Conservation (phyloP, 2,888 invertebrate species). For the Hermodice carunculata region DNA sequence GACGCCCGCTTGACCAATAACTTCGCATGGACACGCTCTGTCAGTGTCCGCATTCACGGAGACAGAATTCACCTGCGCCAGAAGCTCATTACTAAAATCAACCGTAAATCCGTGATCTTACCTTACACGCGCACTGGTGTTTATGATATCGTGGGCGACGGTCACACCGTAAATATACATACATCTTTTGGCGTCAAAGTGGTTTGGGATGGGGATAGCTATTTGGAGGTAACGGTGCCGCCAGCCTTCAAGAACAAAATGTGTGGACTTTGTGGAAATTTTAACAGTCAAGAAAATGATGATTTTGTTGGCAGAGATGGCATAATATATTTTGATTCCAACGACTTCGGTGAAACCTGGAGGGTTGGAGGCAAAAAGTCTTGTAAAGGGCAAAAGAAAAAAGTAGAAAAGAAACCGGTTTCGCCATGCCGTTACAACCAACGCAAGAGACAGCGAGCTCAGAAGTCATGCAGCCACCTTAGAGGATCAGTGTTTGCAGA, state of each 20-base stretch:
- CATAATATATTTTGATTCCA: slow-evolving; percentile 76
- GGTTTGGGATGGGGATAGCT: slow-evolving; percentile 94
- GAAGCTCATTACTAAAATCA: slow-evolving; percentile 85
- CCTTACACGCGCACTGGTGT: slow-evolving; percentile 15
- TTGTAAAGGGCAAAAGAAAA: too few species aligned
- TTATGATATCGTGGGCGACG: slow-evolving; percentile 53
- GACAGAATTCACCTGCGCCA: slow-evolving; percentile 77
- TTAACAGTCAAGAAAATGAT: slow-evolving; percentile 87
- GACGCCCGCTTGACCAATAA: slow-evolving; percentile 84
- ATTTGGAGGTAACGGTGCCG: slow-evolving; percentile 86
- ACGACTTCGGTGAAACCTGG: slow-evolving; percentile 90
- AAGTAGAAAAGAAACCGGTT: background rate
- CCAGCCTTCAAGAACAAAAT: slow-evolving; percentile 80
- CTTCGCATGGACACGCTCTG: slow-evolving; percentile 93
- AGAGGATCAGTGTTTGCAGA: slow-evolving; percentile 77
- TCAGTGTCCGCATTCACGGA: slow-evolving; percentile 74
- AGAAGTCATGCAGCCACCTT: slow-evolving; percentile 73
- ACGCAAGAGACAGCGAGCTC: slow-evolving; percentile 45
- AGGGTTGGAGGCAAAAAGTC: slow-evolving; percentile 81
- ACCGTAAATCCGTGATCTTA: slow-evolving; percentile 70
- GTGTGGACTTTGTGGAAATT: slow-evolving; percentile 96
- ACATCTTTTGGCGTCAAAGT: slow-evolving; percentile 79
- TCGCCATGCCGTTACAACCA: background rate
- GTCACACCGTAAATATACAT: slow-evolving; percentile 68
- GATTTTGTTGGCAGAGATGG: slow-evolving; percentile 76